Conservation (phyloP, 2,113 vertebrate species). For the Amphiprion percula region DNA sequence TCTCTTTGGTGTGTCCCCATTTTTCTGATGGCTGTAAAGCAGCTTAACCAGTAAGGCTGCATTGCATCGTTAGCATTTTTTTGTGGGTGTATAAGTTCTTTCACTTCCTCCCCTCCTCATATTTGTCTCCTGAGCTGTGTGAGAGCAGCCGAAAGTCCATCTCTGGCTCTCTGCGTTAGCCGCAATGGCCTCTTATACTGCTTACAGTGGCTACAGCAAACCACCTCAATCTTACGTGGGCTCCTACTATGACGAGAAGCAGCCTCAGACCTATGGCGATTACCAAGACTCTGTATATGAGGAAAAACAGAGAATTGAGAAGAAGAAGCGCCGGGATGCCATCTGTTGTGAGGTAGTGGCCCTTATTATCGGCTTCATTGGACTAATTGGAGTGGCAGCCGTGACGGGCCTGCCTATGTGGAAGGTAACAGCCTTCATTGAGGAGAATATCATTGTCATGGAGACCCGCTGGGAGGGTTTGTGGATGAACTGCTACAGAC, state of each 20-base stretch:
- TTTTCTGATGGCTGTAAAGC: constrained; percentile 46
- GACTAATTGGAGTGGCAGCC: constrained; percentile 88
- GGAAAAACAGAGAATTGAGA: constrained; percentile 77
- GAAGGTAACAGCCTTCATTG: constrained; percentile 92
- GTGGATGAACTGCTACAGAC: constrained; percentile 94
- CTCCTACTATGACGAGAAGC: constrained; percentile 73
- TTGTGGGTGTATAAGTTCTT: constrained; percentile 73
- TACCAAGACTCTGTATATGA: constrained; percentile 70
- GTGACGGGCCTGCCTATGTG: constrained; percentile 94
- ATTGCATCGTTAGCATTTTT: constrained; percentile 78
- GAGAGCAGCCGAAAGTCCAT: constrained; percentile 5
- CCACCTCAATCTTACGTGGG: constrained; percentile 65
- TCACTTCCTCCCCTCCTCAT: constrained; percentile 47
- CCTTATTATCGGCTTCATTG: constrained; percentile 87
- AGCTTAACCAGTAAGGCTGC: constrained; percentile 79
- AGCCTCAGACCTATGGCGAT: constrained; percentile 43
- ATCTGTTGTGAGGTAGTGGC: constrained; percentile 86
- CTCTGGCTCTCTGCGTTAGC: constrained; percentile 21
- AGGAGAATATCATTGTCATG: constrained; percentile 87
- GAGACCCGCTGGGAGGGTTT: constrained; percentile 93
- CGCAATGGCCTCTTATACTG: constrained; percentile 75
- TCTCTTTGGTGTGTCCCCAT: constrained; percentile 39
- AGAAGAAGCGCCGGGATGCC: constrained; percentile 63
- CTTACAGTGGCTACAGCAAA: constrained; percentile 77
- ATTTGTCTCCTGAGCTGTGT: constrained; percentile 33